Evolutionary conservation across 2,888 invertebrate genomes (phyloP), one percentile per base, ranked within the genome.

Genomic region (Leistus spinibarbis): DNA sequence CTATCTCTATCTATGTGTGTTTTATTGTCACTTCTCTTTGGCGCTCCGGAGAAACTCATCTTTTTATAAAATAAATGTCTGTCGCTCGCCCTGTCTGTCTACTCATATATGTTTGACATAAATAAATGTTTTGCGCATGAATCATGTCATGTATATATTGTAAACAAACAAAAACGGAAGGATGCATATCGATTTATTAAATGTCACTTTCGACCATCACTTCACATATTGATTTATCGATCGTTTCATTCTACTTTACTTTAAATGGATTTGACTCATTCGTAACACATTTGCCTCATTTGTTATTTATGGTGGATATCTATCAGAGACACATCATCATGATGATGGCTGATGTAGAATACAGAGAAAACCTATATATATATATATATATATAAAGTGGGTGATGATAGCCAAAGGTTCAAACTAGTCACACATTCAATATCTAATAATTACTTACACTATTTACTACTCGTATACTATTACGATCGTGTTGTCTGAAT

Each of bases 101-200:
- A 16, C 20, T 60, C 60, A 19, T 60, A 20, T 22, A 3, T 13
- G 60, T 22, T 17, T 60, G 60, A 60, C 60, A 60, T 22, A 60
- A 60, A 60, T 60, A 22, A 60, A 60, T 60, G 60, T 60, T 22
- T 16, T 22, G 60, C 17, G 19, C 19, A 60, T 60, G 60, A 60
- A 60, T 60, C 60, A 60, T 60, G 60, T 60, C 60, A 19, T 60
- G 60, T 60, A 20, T 22, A 22, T 40, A 40, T 40, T 40, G 40
- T 40, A 40, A 7, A 40, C 40, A 40, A 40, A 40, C 40, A 40
- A 40, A 40, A 40, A 40, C 40, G 40, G 40, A 40, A 40, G 40
- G 40, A 40, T 40, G 40, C 3, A 40, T 40, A 40, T 40, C 40
- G 40, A 40, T 40, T 40, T 40, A 40, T 40, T 40, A 40, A 40